Conservation (phyloP, 1,140 invertebrate genomes). For the Achatina immaculata region DNA sequence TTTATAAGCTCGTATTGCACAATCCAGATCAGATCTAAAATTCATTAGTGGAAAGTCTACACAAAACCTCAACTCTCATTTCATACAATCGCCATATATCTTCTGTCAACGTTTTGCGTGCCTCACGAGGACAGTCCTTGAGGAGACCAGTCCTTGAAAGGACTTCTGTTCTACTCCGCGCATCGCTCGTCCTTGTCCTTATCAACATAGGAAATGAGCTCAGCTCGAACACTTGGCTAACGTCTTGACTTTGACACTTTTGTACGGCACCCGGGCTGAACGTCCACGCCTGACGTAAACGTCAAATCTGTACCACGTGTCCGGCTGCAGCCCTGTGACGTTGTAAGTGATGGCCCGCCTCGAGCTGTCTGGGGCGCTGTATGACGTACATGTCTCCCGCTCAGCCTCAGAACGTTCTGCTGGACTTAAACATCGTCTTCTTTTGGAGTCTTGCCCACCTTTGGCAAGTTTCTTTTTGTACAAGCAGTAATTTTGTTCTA, state of each 20-base stretch:
- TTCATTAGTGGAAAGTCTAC: too few relatives aligned
- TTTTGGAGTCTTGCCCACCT: not conserved
- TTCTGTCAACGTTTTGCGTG: too few relatives aligned
- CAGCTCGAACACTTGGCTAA: conserved; percentile 37
- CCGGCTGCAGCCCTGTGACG: conserved; percentile 55
- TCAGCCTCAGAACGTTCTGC: conserved; percentile 39
- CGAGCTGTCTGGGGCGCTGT: conserved; percentile 48
- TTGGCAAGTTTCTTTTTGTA: conserved; percentile 55
- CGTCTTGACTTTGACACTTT: conserved; percentile 53
- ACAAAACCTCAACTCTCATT: too few relatives aligned
- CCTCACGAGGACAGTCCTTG: too few relatives aligned
- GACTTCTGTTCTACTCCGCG: too few relatives aligned
- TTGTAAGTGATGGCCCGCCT: conserved; percentile 56
- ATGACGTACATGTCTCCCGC: conserved; percentile 57
- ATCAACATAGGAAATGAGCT: too few relatives aligned
- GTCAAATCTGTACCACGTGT: conserved; percentile 64
- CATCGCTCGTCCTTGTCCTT: too few relatives aligned
- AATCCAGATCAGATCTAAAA: too few relatives aligned
- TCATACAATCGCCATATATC: too few relatives aligned
- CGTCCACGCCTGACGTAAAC: conserved; percentile 61
- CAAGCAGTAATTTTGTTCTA: conserved; percentile 67
- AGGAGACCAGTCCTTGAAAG: too few relatives aligned
- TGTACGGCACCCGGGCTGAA: conserved; percentile 60
- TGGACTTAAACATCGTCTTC: conserved; percentile 40
- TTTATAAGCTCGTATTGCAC: too few relatives aligned